A percentile compares a stretch with the other conserved stretches of the same genome.
phyloP scores from a whole-genome alignment of 1,140 invertebrate species.

The Drosophila ogumai region DNA sequence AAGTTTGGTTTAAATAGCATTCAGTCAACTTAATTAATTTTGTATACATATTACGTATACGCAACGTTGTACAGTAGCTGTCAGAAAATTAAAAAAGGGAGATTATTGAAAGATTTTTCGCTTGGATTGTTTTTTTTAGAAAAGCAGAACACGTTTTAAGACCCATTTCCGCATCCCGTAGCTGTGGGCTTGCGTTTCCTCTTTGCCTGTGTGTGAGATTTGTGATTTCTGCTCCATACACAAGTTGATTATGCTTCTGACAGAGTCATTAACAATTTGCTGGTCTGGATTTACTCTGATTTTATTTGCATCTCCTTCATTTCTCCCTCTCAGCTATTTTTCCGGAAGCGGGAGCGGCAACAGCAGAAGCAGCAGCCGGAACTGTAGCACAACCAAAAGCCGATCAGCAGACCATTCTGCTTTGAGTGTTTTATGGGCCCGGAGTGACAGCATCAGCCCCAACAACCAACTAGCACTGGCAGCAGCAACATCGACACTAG shows the following conservation, averaged over 20 bases:
- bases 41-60: not conserved
- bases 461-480: conserved; percentile 19
- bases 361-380: conserved; percentile 11
- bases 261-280: conserved; percentile 61
- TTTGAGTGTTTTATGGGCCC: conserved; percentile 52
- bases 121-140: not conserved
- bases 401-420: conserved; percentile 38
- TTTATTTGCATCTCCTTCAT: conserved; percentile 39
- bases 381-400: conserved; percentile 35
- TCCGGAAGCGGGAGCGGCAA: conserved; percentile 20
- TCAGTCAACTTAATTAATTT: not conserved
- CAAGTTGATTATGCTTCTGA: conserved; percentile 54
- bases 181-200: conserved; percentile 10
- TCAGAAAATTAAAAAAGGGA: too few relatives aligned
- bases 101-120: not conserved
- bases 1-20: not conserved
- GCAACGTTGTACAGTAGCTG: not conserved
- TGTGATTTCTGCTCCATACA: conserved; percentile 42
- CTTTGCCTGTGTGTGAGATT: conserved; percentile 16
- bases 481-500: conserved; percentile 23
- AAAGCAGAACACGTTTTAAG: conserved; percentile 28
- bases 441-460: conserved; percentile 29
- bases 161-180: conserved; percentile 14
- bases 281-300: conserved; percentile 48
- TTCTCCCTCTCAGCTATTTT: conserved; percentile 15